Conservation (phyloP, 2,888 invertebrate species). For the Trissolcus brochymenae region DNA sequence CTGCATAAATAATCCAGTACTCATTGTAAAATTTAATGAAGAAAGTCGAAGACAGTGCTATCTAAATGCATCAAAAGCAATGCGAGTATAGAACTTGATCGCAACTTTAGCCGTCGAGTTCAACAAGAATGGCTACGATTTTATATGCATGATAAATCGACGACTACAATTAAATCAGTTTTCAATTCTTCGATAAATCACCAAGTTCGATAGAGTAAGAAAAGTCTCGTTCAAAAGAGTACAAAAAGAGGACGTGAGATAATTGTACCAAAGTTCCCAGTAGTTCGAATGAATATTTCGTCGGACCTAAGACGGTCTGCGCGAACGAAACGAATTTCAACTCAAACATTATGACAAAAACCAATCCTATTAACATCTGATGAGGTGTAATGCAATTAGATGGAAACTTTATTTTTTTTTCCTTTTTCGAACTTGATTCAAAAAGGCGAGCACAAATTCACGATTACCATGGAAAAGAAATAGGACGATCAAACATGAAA, state of each 20-base stretch:
- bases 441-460: not conserved
- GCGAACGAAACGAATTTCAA: not conserved
- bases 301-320: not conserved
- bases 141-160: constrained; percentile 1
- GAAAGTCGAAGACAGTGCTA: no score
- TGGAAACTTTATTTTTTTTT: not conserved
- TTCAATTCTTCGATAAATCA: no score
- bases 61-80: no score
- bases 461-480: constrained; percentile 15
- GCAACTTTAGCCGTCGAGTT: no score
- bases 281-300: not conserved
- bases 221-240: not conserved
- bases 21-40: no score
- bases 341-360: not conserved
- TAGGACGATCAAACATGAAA: constrained; percentile 39
- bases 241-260: constrained; percentile 2
- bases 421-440: not conserved
- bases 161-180: no score
- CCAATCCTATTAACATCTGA: constrained; percentile 2
- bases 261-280: not conserved
- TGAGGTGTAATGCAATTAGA: constrained; percentile 4
- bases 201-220: no score
- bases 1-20: not conserved
- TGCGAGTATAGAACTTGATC: no score
- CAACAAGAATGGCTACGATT: no score